These are phyloP conservation scores for Pseudomugil tenellus DNA, from an alignment of 2,797 vertebrate genomes.

Conservation along the genomic window DNA sequence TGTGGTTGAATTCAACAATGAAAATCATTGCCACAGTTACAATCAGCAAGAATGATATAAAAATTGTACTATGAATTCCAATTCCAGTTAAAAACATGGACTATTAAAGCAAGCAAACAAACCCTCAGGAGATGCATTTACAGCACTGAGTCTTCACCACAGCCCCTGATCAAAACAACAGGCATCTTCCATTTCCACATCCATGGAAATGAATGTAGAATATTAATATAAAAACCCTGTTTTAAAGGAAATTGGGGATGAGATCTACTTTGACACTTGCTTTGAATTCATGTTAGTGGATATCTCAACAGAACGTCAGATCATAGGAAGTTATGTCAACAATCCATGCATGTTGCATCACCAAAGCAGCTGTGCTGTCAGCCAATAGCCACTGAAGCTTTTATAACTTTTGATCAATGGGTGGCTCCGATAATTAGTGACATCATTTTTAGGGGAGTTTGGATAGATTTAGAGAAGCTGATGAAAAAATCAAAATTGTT, in stretches of 20 bases:
- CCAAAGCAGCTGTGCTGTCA: conserved; percentile 19
- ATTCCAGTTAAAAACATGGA: no score
- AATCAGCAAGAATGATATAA: neutral
- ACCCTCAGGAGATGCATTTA: no score
- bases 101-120: no score
- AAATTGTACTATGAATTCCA: no score
- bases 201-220: neutral
- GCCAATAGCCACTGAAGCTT: neutral
- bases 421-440: conserved; percentile 20
- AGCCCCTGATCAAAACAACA: neutral
- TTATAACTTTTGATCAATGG: conserved; percentile 25
- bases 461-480: neutral
- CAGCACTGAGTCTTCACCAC: no score
- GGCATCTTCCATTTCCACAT: neutral
- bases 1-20: neutral
- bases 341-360: conserved; percentile 22
- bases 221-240: neutral
- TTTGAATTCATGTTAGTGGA: conserved; percentile 2
- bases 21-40: neutral
- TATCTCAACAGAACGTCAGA: conserved; percentile 7
- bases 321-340: conserved; percentile 16
- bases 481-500: neutral
- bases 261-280: conserved; percentile 9
- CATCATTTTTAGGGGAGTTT: conserved; percentile 11
- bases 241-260: conserved; percentile 2